Conservation (phyloP, 2,797 vertebrate species). For the Rhincodon typus region DNA sequence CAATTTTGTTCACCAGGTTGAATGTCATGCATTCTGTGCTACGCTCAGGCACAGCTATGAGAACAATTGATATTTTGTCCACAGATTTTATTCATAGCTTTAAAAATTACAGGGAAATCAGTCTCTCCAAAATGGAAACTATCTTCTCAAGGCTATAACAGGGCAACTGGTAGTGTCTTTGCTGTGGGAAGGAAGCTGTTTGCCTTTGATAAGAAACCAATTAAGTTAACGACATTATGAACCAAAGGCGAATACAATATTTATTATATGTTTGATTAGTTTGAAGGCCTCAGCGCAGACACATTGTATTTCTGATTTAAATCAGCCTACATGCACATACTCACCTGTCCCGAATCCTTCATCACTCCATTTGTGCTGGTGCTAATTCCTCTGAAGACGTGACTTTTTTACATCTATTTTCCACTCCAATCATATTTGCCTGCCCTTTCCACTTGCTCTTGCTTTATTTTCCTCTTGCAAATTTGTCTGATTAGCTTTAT, state of each 20-base stretch:
- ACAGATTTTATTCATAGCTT: constrained; percentile 6
- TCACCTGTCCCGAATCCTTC: background rate
- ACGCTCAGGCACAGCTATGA: too few relatives aligned
- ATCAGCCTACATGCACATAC: background rate
- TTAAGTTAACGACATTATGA: background rate
- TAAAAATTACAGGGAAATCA: background rate
- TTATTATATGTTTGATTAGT: background rate
- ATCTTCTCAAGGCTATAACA: background rate
- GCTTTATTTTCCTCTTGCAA: too few relatives aligned
- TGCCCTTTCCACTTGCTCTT: background rate
- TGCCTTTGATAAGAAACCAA: background rate
- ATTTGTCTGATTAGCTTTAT: too few relatives aligned
- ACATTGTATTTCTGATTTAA: background rate
- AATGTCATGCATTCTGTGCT: background rate
- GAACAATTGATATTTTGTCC: background rate
- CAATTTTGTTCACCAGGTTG: background rate
- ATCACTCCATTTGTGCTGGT: background rate
- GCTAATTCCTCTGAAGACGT: too few relatives aligned
- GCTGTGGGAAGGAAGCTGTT: background rate
- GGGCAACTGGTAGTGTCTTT: background rate
- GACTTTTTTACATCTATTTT: background rate
- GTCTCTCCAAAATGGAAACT: background rate
- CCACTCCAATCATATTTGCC: background rate
- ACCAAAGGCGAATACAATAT: background rate
- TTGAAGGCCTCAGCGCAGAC: background rate